Conservation (phyloP, 2,888 invertebrate species). For the Drosophila neonasuta region DNA sequence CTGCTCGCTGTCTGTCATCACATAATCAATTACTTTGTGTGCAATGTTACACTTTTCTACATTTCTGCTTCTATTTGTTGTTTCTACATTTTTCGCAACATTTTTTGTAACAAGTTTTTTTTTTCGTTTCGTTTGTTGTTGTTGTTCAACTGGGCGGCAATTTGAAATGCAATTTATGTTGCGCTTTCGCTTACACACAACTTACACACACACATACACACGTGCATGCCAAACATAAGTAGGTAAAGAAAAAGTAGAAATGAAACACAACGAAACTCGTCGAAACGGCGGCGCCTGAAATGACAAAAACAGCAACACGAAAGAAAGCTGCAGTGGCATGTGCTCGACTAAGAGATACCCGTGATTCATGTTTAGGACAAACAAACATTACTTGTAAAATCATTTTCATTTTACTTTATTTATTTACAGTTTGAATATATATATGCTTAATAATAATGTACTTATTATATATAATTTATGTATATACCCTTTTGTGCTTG, state of each 20-base stretch:
- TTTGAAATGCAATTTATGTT: conserved; percentile 62
- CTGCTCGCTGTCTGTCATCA: conserved; percentile 36
- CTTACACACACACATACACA: not conserved
- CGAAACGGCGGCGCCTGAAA: conserved; percentile 13
- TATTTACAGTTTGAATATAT: no score
- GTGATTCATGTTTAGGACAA: not conserved
- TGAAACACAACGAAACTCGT: conserved; percentile 20
- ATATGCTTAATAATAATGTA: no score
- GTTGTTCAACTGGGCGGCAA: conserved; percentile 42
- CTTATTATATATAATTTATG: no score
- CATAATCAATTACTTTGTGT: conserved; percentile 48
- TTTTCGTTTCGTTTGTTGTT: conserved; percentile 30
- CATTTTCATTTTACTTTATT: no score
- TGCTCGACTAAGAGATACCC: not conserved
- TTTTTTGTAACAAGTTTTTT: conserved; percentile 51
- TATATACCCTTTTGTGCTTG: not conserved
- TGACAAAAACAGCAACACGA: conserved; percentile 22
- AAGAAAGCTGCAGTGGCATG: conserved; percentile 11
- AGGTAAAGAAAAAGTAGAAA: conserved; percentile 33
- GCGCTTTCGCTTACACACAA: conserved; percentile 55
- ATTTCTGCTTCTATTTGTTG: conserved; percentile 2
- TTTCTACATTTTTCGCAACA: conserved; percentile 57
- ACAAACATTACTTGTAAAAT: no score
- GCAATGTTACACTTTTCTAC: conserved; percentile 43
- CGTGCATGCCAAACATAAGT: conserved; percentile 14